Base-by-base conservation (phyloP, 2,888 invertebrate genomes). In the Spilosoma lubricipeda region DNA sequence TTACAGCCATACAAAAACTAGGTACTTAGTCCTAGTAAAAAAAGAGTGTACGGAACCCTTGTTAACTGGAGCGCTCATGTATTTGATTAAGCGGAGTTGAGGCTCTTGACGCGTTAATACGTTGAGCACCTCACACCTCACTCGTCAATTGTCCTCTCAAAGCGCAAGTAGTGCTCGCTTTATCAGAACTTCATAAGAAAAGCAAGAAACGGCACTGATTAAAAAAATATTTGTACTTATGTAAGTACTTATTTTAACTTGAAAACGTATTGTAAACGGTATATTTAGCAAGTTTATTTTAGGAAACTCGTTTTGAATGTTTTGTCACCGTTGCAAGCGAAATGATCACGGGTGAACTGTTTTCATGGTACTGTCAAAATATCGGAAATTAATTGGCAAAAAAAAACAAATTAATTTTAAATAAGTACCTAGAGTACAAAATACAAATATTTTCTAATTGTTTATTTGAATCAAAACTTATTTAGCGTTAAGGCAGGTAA, bases 101-200 rank as follows among this genome's bases (percentile, higher is more conserved):
- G 81, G 76, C 77, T 73, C 77, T 77, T 77, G 82, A 86, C 83
- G 81, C 81, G 83, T 81, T 86, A 87, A 88, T 87, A 85, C 83
- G 74, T 79, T 85, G 80, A 83, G 74, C 70, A 73, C 76, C 78
- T 80, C 80, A 74, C 87, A 85, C 79, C 88, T 87, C 88, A 88
- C 90, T 88, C 89, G 90, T 90, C 90, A 90, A 91, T 90, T 90
- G 91, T 91, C 89, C 89, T 89, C 89, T 84, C 82, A n/a, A 20
- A 88, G 88, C 87, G 87, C 90, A 80, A 71, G 77, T 77, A 78
- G 72, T 70, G 70, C 59, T 79, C 71, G 85, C 84, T 85, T 83
- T 85, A 87, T 83, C 66, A 84, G 80, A 85, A 83, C 80, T 83
- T 79, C 45, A 39, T 77, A 80, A 84, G 80, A 85, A 83, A 85